A percentile compares a stretch with the other conserved stretches of the same genome.
phyloP scores from a whole-genome alignment of 2,113 vertebrate genomes.

The Dasyprocta punctata region DNA sequence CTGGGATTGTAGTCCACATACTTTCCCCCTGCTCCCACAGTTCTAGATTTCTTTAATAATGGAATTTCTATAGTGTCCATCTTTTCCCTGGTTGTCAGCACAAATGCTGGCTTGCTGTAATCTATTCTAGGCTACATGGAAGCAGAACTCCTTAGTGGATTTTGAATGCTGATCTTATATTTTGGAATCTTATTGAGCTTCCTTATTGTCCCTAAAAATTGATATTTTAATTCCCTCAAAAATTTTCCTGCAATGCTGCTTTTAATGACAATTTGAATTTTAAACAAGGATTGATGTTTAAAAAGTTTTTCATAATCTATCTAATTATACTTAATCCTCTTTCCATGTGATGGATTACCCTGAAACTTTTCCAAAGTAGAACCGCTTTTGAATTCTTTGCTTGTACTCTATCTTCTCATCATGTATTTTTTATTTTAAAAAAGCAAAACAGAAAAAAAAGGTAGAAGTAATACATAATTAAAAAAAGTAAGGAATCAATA shows the following conservation, averaged over 20 bases:
- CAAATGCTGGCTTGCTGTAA: background rate
- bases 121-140: background rate
- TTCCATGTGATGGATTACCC: background rate
- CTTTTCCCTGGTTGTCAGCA: background rate
- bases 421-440: background rate
- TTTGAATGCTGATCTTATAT: background rate
- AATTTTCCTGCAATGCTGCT: background rate
- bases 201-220: background rate
- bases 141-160: background rate
- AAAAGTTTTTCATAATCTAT: background rate
- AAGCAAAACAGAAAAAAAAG: too few relatives aligned
- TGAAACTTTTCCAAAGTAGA: background rate
- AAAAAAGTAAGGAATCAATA: too few relatives aligned
- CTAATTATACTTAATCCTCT: background rate
- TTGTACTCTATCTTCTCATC: background rate
- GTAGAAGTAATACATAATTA: too few relatives aligned
- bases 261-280: background rate
- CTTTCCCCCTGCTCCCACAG: background rate
- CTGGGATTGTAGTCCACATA: background rate
- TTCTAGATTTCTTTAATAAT: background rate
- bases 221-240: background rate
- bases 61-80: background rate
- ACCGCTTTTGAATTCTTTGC: background rate
- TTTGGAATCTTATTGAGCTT: background rate
- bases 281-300: background rate